Conservation (phyloP, 2,113 vertebrate genomes). For the Eptesicus fuscus region DNA sequence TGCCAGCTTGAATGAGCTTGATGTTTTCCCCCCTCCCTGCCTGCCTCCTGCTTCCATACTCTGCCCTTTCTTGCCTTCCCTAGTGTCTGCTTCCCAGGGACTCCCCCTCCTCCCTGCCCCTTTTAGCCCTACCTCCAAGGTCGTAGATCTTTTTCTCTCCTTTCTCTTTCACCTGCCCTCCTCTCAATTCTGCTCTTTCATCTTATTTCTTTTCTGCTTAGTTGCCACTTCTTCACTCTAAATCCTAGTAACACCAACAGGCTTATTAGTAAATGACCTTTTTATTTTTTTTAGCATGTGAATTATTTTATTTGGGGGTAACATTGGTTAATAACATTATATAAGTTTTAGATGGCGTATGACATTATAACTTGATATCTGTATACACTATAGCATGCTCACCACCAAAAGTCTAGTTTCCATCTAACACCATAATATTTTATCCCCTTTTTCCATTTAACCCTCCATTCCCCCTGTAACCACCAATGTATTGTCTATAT, state of each 20-base stretch:
- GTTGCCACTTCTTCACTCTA: neutral
- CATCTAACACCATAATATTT: neutral
- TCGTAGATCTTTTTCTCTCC: neutral
- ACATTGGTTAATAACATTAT: neutral
- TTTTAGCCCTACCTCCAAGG: neutral
- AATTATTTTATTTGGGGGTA: neutral
- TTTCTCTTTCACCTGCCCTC: neutral
- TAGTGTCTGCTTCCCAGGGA: neutral
- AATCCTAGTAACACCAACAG: neutral
- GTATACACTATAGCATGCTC: no score
- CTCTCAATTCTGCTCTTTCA: neutral
- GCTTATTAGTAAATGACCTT: neutral
- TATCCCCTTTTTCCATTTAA: neutral
- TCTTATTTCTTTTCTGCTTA: neutral
- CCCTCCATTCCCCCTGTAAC: neutral
- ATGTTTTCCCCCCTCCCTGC: neutral
- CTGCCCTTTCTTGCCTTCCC: neutral
- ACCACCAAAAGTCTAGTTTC: neutral
- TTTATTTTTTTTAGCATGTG: neutral
- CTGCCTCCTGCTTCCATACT: neutral
- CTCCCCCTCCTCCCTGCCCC: neutral
- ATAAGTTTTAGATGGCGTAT: neutral
- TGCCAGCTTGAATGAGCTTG: conserved; percentile 5
- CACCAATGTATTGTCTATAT: neutral
- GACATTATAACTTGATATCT: neutral